Evolutionary conservation across 2,888 invertebrate genomes (phyloP).

Genomic region (Macrostomum cliftonense): DNA sequence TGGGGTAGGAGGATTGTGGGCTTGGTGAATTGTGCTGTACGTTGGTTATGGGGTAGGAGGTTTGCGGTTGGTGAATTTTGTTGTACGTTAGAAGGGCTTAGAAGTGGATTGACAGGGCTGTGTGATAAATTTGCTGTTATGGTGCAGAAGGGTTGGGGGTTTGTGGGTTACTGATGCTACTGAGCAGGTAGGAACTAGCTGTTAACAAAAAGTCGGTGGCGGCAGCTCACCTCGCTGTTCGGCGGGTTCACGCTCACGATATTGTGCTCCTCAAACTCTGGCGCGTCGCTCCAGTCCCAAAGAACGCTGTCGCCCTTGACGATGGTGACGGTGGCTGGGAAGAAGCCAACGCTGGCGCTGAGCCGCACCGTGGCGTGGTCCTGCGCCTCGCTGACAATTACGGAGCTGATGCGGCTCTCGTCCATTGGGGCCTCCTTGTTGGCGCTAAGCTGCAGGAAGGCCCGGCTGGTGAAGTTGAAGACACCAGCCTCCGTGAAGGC

Average conservation of each 20-base stretch:
- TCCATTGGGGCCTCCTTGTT: not conserved
- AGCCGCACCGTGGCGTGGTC: conserved; percentile 28
- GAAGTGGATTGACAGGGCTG: too few species aligned
- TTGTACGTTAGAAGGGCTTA: too few species aligned
- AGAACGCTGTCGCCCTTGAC: conserved; percentile 31
- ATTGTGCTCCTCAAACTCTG: conserved; percentile 26
- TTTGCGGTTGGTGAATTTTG: too few species aligned
- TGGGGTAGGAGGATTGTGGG: too few species aligned
- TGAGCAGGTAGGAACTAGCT: too few species aligned
- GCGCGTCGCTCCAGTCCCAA: conserved; percentile 33
- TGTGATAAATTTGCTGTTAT: too few species aligned
- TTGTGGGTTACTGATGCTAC: too few species aligned
- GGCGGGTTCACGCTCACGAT: conserved; percentile 33
- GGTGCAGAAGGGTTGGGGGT: too few species aligned
- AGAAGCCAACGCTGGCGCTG: conserved; percentile 27
- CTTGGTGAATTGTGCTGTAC: too few species aligned
- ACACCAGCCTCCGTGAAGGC: conserved; percentile 25
- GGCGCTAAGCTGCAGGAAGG: conserved; percentile 17
- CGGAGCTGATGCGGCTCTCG: conserved; percentile 24
- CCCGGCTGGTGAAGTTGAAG: conserved; percentile 30
- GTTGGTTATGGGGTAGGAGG: too few species aligned
- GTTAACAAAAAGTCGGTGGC: not conserved
- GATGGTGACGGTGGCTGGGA: conserved; percentile 26
- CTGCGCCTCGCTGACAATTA: conserved; percentile 29
- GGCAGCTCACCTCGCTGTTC: conserved; percentile 23